Evolutionary conservation across 2,797 vertebrate genomes (phyloP), one percentile per base, ranked within the genome.

Genomic region (Myotis daubentonii): DNA sequence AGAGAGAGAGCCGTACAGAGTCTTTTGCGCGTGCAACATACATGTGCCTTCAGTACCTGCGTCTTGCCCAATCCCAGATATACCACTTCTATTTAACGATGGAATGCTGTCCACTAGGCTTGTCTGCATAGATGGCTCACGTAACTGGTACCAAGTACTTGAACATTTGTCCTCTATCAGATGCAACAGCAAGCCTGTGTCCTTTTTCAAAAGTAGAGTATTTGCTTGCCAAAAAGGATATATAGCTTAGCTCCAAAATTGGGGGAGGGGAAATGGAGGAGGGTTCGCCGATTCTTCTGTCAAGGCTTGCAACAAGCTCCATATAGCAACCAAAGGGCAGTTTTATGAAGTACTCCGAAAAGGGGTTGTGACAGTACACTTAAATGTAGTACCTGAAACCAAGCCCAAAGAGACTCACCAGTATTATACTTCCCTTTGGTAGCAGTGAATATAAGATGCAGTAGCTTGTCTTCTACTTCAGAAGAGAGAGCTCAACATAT

Each of bases 31-130:
- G 16, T 60, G 74, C 33, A 51, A 76, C 47, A 76, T 33, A 15
- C 30, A 22, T 57, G 36, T 76, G 80, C 47, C 49, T 65, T 89
- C 55, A 66, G 30, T 76, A 85, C 60, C 49, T 65, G 15, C 22
- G 30, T 25, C 79, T 70, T 95, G 91, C 80, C n/a, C 79, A 93
- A 68, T 80, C 65, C 65, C 66, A 95, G 33, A 9, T 41, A 65
- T 2, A 62, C 7, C 28, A 60, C 51, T 72, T 93, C 53, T 66
- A 71, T 66, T 66, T 53, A 30, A 51, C 83, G 65, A 44, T 19
- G 44, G 15, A 57, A 87, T 33, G 65, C 70, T 80, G 28, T 36
- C 70, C 71, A 20, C 22, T 87, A 78, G 41, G 33, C 30, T 62
- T 74, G 41, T 28, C 22, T 62, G 38, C 38, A 83, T 13, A 68